phyloP scores from a whole-genome alignment of 2,797 vertebrate genomes.

The Lacerta agilis region DNA sequence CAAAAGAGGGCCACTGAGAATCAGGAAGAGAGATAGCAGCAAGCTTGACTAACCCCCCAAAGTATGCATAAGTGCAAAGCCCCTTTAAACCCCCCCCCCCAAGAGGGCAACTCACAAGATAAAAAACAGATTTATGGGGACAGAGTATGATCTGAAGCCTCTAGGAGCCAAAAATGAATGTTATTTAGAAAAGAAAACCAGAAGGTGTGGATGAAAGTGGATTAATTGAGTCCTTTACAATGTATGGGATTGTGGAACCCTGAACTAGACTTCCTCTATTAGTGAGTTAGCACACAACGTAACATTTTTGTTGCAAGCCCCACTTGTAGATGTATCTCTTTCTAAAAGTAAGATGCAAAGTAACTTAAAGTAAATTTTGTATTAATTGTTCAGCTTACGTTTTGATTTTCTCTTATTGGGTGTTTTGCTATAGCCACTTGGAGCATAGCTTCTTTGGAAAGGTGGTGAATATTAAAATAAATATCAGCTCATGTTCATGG shows the following conservation, averaged over 20 bases:
- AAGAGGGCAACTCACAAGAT: not conserved
- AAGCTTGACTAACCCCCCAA: no score
- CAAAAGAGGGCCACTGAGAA: not conserved
- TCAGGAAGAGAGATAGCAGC: not conserved
- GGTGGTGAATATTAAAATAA: not conserved
- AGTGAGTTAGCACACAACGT: not conserved
- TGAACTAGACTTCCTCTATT: not conserved
- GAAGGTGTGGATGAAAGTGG: not conserved
- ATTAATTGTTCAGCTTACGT: not conserved
- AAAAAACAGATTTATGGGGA: not conserved
- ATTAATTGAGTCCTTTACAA: not conserved
- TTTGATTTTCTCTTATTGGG: not conserved
- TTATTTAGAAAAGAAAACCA: not conserved
- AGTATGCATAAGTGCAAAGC: not conserved
- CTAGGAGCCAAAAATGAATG: not conserved
- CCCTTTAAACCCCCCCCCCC: not conserved
- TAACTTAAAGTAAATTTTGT: not conserved
- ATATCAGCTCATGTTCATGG: no score
- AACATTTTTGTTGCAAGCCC: not conserved
- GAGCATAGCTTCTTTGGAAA: not conserved
- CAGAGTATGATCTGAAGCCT: not conserved
- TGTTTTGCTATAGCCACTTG: not conserved
- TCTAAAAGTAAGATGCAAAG: not conserved
- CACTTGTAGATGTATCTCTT: not conserved
- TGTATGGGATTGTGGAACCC: not conserved